Evolutionary conservation across 2,113 vertebrate species (phyloP).

Genomic region (Myotis brandtii): DNA sequence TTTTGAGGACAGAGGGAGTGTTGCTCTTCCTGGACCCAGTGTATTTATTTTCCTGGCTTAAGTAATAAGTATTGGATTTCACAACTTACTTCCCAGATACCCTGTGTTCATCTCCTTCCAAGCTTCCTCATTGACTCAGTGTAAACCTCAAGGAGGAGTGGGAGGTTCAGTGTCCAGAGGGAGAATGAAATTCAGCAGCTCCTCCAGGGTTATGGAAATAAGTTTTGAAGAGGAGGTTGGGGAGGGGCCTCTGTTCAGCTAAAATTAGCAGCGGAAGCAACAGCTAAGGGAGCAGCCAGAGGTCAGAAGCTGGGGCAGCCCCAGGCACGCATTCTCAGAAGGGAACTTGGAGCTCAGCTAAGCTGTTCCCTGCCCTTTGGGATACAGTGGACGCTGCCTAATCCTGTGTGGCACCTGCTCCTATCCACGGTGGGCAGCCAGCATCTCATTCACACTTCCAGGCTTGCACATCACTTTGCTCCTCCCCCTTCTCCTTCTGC

Average conservation of each 20-base stretch:
- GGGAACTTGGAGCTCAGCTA: background rate
- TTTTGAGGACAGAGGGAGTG: background rate
- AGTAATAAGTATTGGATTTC: slow-evolving; percentile 45
- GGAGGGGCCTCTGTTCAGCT: background rate
- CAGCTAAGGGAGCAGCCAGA: background rate
- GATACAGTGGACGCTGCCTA: background rate
- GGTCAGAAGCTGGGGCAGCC: background rate
- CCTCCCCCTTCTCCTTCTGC: no score
- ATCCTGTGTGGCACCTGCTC: background rate
- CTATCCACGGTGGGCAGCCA: background rate
- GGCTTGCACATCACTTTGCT: background rate
- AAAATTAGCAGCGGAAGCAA: slow-evolving; percentile 21
- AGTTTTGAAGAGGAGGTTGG: slow-evolving; percentile 9
- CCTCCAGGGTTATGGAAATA: slow-evolving; percentile 21
- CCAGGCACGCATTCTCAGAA: background rate
- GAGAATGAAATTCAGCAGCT: background rate
- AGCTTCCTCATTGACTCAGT: background rate
- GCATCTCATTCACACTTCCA: background rate
- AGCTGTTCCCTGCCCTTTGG: background rate
- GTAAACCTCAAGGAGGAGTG: background rate
- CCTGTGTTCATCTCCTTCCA: slow-evolving; percentile 2
- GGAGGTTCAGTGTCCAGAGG: background rate
- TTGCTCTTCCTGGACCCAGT: background rate
- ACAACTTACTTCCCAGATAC: background rate
- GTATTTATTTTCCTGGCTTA: background rate